A percentile compares a stretch with the other conserved stretches of the same genome.
Conservation (phyloP, 2,113 vertebrate species). For the Sturnira hondurensis region DNA sequence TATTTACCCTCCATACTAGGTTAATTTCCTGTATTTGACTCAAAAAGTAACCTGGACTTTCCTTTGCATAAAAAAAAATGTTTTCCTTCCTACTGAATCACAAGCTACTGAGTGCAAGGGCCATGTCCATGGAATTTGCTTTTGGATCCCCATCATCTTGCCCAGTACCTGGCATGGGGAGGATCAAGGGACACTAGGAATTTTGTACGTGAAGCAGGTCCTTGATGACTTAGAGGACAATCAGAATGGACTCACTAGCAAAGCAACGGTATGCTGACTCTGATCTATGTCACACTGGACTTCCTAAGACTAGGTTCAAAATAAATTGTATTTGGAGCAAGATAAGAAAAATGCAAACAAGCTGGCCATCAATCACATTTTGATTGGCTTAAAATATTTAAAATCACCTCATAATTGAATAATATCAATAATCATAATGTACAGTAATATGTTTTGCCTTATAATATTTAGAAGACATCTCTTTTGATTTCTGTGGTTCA, state of each 20-base stretch:
- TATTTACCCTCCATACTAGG: background rate
- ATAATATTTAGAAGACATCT: background rate
- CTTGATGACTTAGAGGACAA: conserved; percentile 25
- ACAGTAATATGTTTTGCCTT: background rate
- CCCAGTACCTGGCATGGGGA: background rate
- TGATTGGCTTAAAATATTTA: background rate
- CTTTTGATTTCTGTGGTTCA: background rate
- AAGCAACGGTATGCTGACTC: background rate
- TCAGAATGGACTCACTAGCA: background rate
- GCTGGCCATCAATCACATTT: background rate
- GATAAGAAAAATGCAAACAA: background rate
- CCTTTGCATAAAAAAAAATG: background rate
- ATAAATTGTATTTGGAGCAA: background rate
- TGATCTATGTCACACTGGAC: background rate
- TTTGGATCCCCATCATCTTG: background rate
- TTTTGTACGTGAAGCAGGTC: background rate
- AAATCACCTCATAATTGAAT: background rate
- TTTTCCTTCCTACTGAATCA: background rate
- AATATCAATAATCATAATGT: background rate
- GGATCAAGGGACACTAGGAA: background rate
- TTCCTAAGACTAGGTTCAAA: background rate
- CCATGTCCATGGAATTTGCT: background rate
- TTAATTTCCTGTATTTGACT: background rate
- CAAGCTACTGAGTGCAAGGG: background rate
- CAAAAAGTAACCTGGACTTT: background rate